Evolutionary conservation across 1,140 invertebrate genomes (phyloP).

Genomic region (Hypothenemus hampei): DNA sequence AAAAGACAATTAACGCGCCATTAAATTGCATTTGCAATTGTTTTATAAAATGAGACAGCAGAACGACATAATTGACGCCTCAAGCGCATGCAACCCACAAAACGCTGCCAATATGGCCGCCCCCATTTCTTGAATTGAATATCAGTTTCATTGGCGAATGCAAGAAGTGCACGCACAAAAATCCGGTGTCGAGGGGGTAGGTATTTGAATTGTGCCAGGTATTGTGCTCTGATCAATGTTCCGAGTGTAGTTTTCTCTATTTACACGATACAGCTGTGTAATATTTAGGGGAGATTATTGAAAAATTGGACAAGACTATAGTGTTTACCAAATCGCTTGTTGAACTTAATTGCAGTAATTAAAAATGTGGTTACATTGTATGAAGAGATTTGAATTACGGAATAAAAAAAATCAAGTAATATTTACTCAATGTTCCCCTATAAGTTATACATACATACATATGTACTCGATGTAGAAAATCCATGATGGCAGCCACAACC

Average conservation of each 20-base stretch:
- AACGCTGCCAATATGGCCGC: constrained; percentile 3
- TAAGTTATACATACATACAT: too few relatives aligned
- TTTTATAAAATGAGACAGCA: background rate
- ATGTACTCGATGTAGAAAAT: too few relatives aligned
- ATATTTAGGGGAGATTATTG: background rate
- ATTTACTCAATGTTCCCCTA: too few relatives aligned
- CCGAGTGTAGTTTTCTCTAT: constrained; percentile 7
- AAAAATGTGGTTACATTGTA: too few relatives aligned
- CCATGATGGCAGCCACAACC: background rate
- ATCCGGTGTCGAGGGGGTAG: constrained; percentile 4
- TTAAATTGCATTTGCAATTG: too few relatives aligned
- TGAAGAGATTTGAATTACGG: too few relatives aligned
- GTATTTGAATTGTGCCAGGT: constrained; percentile 2
- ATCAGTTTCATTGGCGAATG: constrained; percentile 7
- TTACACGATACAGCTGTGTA: background rate
- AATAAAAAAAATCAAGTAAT: too few relatives aligned
- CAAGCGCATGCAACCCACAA: constrained; percentile 1
- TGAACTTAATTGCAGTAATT: too few relatives aligned
- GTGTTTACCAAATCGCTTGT: too few relatives aligned
- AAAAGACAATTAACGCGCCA: too few relatives aligned
- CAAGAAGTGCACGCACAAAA: constrained; percentile 8
- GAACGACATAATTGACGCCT: background rate
- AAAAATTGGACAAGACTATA: too few relatives aligned
- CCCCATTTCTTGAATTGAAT: background rate
- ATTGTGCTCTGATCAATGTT: constrained; percentile 8